Evolutionary conservation across 2,888 invertebrate species (phyloP).

Genomic region (Parnassius apollo): DNA sequence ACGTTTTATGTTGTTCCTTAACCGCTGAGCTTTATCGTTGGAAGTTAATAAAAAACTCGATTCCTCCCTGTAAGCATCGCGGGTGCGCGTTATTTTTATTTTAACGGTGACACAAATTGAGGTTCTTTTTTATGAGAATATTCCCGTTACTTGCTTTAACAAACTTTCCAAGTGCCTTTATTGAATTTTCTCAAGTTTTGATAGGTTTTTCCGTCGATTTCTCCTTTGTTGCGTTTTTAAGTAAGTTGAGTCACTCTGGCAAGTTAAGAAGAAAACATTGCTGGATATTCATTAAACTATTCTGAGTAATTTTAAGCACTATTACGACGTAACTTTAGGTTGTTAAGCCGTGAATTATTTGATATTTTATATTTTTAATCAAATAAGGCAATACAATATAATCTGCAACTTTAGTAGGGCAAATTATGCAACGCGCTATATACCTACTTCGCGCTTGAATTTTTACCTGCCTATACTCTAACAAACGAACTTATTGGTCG

Average conservation of each 20-base stretch:
- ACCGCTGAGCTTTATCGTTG: conserved; percentile 42
- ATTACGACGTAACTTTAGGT: too few relatives aligned
- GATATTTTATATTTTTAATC: too few relatives aligned
- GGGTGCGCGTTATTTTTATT: conserved; percentile 57
- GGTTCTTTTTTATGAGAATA: conserved; percentile 71
- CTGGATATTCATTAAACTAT: conserved; percentile 14
- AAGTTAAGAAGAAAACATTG: conserved; percentile 61
- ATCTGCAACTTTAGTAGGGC: too few relatives aligned
- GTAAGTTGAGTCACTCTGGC: conserved; percentile 60
- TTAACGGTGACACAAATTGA: conserved; percentile 71
- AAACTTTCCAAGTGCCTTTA: conserved; percentile 78
- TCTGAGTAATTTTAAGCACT: neutral
- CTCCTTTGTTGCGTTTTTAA: conserved; percentile 62
- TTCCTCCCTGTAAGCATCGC: conserved; percentile 47
- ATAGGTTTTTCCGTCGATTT: conserved; percentile 77
- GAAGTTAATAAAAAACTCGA: conserved; percentile 54
- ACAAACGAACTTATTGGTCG: too few relatives aligned
- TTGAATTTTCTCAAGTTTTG: conserved; percentile 80
- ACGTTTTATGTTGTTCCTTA: conserved; percentile 33
- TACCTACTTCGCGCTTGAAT: too few relatives aligned
- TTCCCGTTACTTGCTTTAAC: conserved; percentile 73
- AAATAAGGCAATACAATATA: too few relatives aligned
- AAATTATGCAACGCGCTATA: too few relatives aligned
- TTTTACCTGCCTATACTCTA: too few relatives aligned
- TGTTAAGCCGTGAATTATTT: too few relatives aligned